Evolutionary conservation across 2,113 vertebrate species (phyloP).

Genomic region (Lates calcarifer): DNA sequence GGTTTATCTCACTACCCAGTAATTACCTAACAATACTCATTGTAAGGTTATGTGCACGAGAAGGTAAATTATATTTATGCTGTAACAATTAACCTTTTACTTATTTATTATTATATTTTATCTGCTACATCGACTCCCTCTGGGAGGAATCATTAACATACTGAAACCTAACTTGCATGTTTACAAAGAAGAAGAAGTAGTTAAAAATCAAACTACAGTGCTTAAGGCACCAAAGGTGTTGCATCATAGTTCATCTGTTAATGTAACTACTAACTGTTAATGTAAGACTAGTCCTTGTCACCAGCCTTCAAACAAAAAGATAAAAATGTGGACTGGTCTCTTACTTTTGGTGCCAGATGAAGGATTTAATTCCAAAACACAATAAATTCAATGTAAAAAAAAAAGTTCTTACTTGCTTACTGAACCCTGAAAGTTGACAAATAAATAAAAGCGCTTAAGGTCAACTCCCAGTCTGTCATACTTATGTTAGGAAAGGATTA

Average conservation of each 20-base stretch:
- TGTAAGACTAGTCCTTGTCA: neutral
- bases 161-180: neutral
- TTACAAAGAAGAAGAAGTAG: neutral
- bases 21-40: neutral
- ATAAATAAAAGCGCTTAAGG: neutral
- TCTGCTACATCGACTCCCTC: neutral
- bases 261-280: neutral
- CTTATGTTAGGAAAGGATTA: slow-evolving; percentile 19
- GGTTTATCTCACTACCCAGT: neutral
- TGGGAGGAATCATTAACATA: neutral
- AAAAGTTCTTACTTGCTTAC: neutral
- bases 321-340: neutral
- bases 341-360: slow-evolving; percentile 12
- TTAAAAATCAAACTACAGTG: neutral
- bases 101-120: neutral
- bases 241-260: neutral
- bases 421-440: slow-evolving; percentile 1
- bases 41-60: too few relatives aligned
- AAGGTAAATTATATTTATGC: neutral
- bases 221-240: neutral
- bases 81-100: neutral
- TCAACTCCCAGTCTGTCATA: slow-evolving; percentile 7
- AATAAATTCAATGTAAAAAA: neutral
- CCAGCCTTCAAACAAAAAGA: neutral
- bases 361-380: slow-evolving; percentile 5